Evolutionary conservation across 1,140 invertebrate genomes (phyloP), one percentile per base, ranked within the genome.

Genomic region (Drosophila serrata): DNA sequence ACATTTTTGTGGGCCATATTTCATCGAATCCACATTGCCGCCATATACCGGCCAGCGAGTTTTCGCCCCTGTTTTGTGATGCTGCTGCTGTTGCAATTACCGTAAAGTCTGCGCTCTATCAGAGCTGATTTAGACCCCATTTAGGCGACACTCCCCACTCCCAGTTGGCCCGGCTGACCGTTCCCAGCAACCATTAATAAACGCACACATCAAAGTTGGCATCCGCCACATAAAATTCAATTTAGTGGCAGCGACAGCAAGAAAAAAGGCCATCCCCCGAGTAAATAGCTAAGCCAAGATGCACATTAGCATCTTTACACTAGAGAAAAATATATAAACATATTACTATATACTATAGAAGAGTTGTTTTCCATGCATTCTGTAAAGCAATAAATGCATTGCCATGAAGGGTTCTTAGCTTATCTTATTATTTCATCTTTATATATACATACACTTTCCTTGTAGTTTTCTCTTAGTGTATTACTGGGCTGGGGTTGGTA

Each of bases 221-320:
- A 72, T 73, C 63, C 75, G 82, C 81, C 79, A 82, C 84, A 87
- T 87, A 84, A 87, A 87, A 88, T 87, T 87, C 84, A 87, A 87
- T 87, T 87, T 88, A 80, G 84, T 82, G 82, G 57, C 77, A 63
- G 62, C 73, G 59, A 61, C 68, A 64, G 24, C 45, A 37, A 59
- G 19, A 61, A 73, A 76, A 64, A 75, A 73, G 82, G 79, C 72
- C 78, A 82, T 86, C 79, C 75, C 67, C 72, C 27, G 55, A 61
- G 42, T 48, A 22, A 40, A 53, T 57, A 60, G 76, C 84, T 82
- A 73, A 87, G 82, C 75, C 75, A 62, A 60, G 43, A 77, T 88
- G 80, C 84, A 87, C 84, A 87, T 87, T 87, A 87, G 84, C 84
- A 87, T 87, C 76, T 67, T 48, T 39, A 37, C 61, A 60, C 29